Conservation (phyloP, 2,113 vertebrate species). For the Turdus rufiventris region DNA sequence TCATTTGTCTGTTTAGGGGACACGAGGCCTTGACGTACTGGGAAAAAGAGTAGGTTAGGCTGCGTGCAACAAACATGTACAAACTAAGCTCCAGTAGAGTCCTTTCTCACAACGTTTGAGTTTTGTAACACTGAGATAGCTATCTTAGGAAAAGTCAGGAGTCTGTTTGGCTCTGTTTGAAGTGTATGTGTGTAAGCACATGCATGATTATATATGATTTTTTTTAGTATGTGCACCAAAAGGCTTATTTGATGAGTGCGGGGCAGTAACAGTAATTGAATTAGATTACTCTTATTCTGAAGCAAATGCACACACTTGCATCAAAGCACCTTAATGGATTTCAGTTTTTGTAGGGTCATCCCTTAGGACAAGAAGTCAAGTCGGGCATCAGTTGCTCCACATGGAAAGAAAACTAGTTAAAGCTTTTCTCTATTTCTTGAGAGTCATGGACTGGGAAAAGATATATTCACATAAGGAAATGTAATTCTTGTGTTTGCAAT, state of each 20-base stretch:
- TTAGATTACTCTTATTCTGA: background rate
- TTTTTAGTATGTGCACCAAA: background rate
- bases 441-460: background rate
- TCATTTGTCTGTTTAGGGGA: slow-evolving; percentile 25
- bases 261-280: background rate
- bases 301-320: background rate
- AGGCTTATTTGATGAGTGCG: background rate
- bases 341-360: slow-evolving; percentile 35
- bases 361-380: background rate
- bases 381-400: background rate
- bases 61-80: background rate
- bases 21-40: background rate
- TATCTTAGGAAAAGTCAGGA: background rate
- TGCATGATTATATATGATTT: background rate
- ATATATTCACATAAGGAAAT: background rate
- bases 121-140: slow-evolving; percentile 41
- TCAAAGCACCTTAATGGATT: background rate
- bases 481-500: background rate
- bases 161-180: slow-evolving; percentile 23
- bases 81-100: background rate
- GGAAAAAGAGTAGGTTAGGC: background rate
- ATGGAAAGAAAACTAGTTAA: slow-evolving; percentile 6
- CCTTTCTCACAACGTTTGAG: background rate
- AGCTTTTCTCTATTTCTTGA: background rate
- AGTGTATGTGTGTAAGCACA: background rate